Base-by-base conservation (phyloP, 2,113 vertebrate genomes). In the Nymphicus hollandicus region DNA sequence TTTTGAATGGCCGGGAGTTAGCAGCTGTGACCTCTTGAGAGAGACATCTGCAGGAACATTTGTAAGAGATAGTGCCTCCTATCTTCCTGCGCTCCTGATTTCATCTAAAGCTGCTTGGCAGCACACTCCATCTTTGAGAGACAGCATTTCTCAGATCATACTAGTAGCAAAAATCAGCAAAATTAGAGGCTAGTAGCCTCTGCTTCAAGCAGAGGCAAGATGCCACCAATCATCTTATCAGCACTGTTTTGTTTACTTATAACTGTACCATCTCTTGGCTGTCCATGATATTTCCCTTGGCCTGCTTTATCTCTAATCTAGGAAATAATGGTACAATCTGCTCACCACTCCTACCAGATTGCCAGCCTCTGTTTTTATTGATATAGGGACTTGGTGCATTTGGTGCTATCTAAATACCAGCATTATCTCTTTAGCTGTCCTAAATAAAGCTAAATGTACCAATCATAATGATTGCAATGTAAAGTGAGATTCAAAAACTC, bases 11-110 rank as follows among this genome's bases (percentile, higher is more conserved):
- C 88, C 88, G 66, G 86, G 91, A 94, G 76, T n/a, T 88, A 94
- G 94, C 95, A 96, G 92, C 92, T 94, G 96, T 95, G 95, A 94
- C 91, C 92, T 95, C 96, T 94, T 93, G 84, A 95, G 66, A 87
- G 80, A 96, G 84, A 94, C 94, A 97, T 90, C 94, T 97, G 96
- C 94, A 93, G 82, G 83, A 93, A 46, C 43, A 66, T 83, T 94
- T 86, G 31, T 83, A 77, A 81, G 82, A 91, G 92, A 56, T 17
- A 63, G 80, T 58, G 92, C 63, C 94, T 95, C 80, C 88, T 73
- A 66, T 92, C 79, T 81, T 93, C 94, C 94, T 95, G 95, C 79
- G 43, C 68, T 81, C 53, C 24, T 49, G 81, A 33, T 77, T 73
- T 92, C 76, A 49, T 3, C 10, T 33, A 13, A 52, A 83, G 33